Evolutionary conservation across 2,888 invertebrate genomes (phyloP).

Genomic region (Toxonevra muliebris): DNA sequence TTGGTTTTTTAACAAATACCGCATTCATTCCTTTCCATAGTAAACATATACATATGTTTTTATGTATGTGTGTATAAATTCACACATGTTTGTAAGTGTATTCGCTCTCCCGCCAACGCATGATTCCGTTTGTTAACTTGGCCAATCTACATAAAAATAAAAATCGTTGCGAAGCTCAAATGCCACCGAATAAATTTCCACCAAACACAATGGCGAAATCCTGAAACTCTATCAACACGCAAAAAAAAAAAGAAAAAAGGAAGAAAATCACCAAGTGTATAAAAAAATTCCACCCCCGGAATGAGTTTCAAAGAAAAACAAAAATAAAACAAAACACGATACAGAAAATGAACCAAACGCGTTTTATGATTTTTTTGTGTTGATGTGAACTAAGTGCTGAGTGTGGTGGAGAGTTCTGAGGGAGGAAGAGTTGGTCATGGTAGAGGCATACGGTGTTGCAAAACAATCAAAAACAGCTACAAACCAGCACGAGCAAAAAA

Average conservation of each 20-base stretch:
- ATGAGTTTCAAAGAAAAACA: constrained; percentile 10
- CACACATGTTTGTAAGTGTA: not conserved
- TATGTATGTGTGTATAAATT: constrained; percentile 1
- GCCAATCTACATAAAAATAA: constrained; percentile 44
- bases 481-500: not conserved
- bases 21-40: too few relatives aligned
- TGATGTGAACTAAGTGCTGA: not conserved
- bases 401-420: not conserved
- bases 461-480: constrained; percentile 34
- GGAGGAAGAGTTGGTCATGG: not conserved
- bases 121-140: constrained; percentile 25
- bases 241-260: constrained; percentile 20
- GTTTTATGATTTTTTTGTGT: constrained; percentile 12
- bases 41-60: not conserved
- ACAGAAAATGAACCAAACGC: constrained; percentile 18
- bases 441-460: constrained; percentile 18
- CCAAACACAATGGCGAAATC: not conserved
- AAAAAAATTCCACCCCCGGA: constrained; percentile 38
- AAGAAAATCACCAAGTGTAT: constrained; percentile 15
- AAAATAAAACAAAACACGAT: constrained; percentile 22
- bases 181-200: constrained; percentile 16
- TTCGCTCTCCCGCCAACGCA: not conserved
- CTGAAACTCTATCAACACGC: constrained; percentile 10
- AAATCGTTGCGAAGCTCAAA: constrained; percentile 28
- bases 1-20: too few relatives aligned